phyloP scores from a whole-genome alignment of 1,140 invertebrate species.

The Ericerus pela region DNA sequence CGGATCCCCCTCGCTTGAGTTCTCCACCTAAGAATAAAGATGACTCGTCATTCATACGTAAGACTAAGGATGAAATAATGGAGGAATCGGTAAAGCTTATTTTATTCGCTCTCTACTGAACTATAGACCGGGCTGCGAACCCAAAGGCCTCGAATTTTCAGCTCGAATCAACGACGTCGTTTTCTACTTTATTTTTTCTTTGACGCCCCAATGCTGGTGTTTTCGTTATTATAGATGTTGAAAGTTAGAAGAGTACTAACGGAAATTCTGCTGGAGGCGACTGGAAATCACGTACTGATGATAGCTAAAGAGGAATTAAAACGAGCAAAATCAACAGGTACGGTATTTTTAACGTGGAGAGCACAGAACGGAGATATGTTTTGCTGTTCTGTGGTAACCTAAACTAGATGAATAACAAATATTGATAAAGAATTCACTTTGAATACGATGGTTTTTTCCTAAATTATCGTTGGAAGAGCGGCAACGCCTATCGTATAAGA shows the following conservation, averaged over 20 bases:
- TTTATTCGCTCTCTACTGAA: neutral
- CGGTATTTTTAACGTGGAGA: too few relatives aligned
- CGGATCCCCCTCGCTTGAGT: too few relatives aligned
- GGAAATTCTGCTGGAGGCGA: conserved; percentile 84
- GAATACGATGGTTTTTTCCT: too few relatives aligned
- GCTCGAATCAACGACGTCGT: neutral
- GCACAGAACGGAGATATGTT: too few relatives aligned
- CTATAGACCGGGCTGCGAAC: neutral
- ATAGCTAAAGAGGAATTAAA: conserved; percentile 4
- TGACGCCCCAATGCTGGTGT: conserved; percentile 8
- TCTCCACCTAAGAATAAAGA: too few relatives aligned
- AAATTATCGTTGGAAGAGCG: too few relatives aligned
- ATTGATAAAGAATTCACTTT: too few relatives aligned
- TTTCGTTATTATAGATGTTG: conserved; percentile 52
- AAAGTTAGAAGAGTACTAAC: conserved; percentile 72
- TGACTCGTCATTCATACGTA: conserved; percentile 24
- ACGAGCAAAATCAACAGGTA: neutral
- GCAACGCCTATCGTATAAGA: too few relatives aligned
- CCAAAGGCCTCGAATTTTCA: neutral
- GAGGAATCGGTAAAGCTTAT: conserved; percentile 37
- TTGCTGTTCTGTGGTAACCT: too few relatives aligned
- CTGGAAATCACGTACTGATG: conserved; percentile 27
- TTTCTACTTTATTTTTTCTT: conserved; percentile 14
- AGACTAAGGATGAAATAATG: conserved; percentile 35
- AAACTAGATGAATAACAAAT: too few relatives aligned